Evolutionary conservation across 1,140 invertebrate genomes (phyloP).

Genomic region (Asobara japonica): DNA sequence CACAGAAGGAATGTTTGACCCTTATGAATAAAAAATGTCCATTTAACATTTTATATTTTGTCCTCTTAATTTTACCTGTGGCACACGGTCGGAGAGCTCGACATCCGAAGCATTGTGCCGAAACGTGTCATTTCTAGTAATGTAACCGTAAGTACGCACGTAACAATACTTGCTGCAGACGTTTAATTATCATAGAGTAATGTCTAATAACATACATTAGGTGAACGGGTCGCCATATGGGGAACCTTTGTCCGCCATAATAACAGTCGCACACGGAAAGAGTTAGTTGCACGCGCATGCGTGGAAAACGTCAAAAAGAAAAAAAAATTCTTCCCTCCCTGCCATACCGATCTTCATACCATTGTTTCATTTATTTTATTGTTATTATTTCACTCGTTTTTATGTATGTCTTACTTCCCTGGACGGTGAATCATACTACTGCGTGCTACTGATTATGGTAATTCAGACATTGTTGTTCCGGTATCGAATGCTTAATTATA

Average conservation of each 20-base stretch:
- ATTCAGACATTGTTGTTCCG: constrained; percentile 61
- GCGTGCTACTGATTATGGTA: constrained; percentile 61
- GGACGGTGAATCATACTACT: constrained; percentile 56
- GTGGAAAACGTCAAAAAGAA: constrained; percentile 40
- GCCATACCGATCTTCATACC: constrained; percentile 33
- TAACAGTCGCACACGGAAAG: constrained; percentile 62
- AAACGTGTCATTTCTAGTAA: constrained; percentile 66
- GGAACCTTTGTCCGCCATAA: constrained; percentile 61
- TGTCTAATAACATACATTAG: constrained; percentile 68
- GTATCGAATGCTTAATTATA: constrained; percentile 59
- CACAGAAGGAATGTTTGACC: background rate
- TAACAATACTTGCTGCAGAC: constrained; percentile 65
- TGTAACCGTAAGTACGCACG: constrained; percentile 59
- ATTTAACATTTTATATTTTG: background rate
- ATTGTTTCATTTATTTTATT: constrained; percentile 38
- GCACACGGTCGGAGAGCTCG: constrained; percentile 38
- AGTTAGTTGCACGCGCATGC: constrained; percentile 61
- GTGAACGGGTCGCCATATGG: constrained; percentile 62
- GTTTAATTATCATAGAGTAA: constrained; percentile 69
- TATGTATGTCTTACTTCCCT: constrained; percentile 19
- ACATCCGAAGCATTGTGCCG: constrained; percentile 65
- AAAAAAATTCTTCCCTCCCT: constrained; percentile 47
- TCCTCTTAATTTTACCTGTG: background rate
- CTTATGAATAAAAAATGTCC: background rate
- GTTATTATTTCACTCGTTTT: constrained; percentile 22